Base-by-base conservation (phyloP, 2,888 invertebrate species). In the Ptilodon capucinus region DNA sequence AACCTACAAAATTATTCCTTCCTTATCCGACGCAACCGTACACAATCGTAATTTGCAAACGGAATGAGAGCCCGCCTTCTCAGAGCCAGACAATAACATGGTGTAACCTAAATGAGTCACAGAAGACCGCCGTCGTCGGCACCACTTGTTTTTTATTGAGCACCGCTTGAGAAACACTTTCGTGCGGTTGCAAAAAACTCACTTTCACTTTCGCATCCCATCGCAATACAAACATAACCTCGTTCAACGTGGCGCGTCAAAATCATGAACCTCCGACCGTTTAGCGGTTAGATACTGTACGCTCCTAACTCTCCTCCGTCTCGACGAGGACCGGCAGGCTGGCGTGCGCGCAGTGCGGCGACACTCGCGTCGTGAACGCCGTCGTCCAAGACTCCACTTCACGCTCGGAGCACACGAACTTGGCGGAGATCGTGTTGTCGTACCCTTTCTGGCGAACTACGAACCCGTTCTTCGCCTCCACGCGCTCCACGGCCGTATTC, bases 271-370 rank as follows among this genome's bases (percentile, higher is more conserved):
- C 71, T 63, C 73, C 73, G 71, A 75, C 68, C 65, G 53, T 42
- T 11, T 51, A 57, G 58, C 67, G 74, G 64, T 68, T 62, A 48
- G 53, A 51, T 58, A 52, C 51, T 44, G 45, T 32, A 44, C 46
- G 62, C 30, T 44, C 57, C 69, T 84, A 86, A 46, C 75, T 81
- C 61, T 94, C 93, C 62, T 94, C 93, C 38, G 92, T 92, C 66
- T 94, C 94, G 43, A 93, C 81, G 42, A 94, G 89, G 46, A 93
- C 93, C 7, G 94, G 93, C 49, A 94, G 76, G 47, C 92, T 92
- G 16, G 80, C 57, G 54, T 91, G 91, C 55, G 91, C 92, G 42
- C 91, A 74, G 35, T 70, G 76, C n/a, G 91, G 79, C 1, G 92
- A 87, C 5, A 82, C 75, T 30, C 73, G 59, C 2, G 91, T 85